Conservation (phyloP, 2,888 invertebrate species). For the Xanthorhoe designata region DNA sequence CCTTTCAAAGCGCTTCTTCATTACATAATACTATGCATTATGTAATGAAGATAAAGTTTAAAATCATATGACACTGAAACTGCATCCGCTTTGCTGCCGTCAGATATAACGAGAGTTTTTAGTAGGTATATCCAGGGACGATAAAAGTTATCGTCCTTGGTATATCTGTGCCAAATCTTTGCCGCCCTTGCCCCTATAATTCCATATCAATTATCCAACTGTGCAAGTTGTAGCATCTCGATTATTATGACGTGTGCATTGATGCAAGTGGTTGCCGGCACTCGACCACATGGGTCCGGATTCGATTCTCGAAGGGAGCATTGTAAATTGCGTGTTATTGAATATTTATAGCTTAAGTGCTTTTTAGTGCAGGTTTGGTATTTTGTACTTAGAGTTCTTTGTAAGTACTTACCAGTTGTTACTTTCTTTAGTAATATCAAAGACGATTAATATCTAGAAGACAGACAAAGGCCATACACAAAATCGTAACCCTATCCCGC, state of each 20-base stretch:
- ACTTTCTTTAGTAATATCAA: no score
- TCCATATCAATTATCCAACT: conserved; percentile 72
- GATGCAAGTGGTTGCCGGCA: conserved; percentile 60
- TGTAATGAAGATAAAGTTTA: no score
- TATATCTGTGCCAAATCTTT: conserved; percentile 30
- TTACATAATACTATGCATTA: no score
- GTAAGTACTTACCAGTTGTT: conserved; percentile 26
- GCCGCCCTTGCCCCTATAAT: conserved; percentile 67
- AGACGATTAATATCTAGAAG: no score
- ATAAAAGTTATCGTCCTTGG: no score
- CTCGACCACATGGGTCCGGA: conserved; percentile 79
- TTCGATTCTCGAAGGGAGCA: conserved; percentile 70
- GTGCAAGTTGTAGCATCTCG: conserved; percentile 62
- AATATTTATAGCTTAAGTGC: conserved; percentile 40
- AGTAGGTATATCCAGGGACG: no score
- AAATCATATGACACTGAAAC: no score
- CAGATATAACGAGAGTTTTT: no score
- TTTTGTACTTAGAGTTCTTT: conserved; percentile 20
- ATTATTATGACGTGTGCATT: conserved; percentile 71
- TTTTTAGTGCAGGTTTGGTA: conserved; percentile 28
- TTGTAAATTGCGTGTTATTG: conserved; percentile 46
- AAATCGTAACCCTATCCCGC: no score
- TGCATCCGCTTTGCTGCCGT: no score
- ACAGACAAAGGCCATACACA: no score
- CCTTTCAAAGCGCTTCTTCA: no score